A percentile compares a stretch with the other conserved stretches of the same genome.
These are phyloP conservation scores for Pollachius pollachius DNA, from an alignment of 2,113 vertebrate species.

Conservation along the genomic window DNA sequence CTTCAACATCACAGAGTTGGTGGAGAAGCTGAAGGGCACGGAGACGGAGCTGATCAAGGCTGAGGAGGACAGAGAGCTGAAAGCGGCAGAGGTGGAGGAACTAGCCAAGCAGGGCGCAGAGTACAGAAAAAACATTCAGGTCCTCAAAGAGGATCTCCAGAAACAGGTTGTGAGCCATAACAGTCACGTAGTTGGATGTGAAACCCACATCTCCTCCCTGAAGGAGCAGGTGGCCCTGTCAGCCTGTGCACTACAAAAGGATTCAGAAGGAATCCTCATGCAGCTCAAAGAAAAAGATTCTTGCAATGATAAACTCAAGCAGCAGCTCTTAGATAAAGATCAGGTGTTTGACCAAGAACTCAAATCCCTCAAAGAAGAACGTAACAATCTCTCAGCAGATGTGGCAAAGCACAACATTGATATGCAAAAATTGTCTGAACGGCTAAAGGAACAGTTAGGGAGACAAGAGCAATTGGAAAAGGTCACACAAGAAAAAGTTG, in stretches of 20 bases:
- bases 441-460: constrained; percentile 61
- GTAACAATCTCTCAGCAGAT: constrained; percentile 74
- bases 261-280: constrained; percentile 59
- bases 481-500: constrained; percentile 65
- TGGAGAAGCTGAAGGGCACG: constrained; percentile 65
- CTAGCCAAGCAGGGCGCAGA: constrained; percentile 72
- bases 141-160: constrained; percentile 76
- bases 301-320: constrained; percentile 60
- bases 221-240: constrained; percentile 74
- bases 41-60: constrained; percentile 67
- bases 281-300: constrained; percentile 66
- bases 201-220: constrained; percentile 72
- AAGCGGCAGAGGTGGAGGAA: constrained; percentile 70
- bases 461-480: constrained; percentile 54
- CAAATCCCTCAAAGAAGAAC: constrained; percentile 77
- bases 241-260: constrained; percentile 68
- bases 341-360: constrained; percentile 75
- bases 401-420: constrained; percentile 69
- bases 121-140: constrained; percentile 69
- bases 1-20: constrained; percentile 67
- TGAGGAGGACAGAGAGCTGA: constrained; percentile 65
- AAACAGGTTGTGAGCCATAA: constrained; percentile 54
- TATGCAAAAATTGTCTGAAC: constrained; percentile 61
- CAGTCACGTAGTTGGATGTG: constrained; percentile 72
- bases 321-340: constrained; percentile 66